These are phyloP conservation scores for Apodemus agrarius DNA, from an alignment of 2,797 vertebrate species.

Conservation along the genomic window DNA sequence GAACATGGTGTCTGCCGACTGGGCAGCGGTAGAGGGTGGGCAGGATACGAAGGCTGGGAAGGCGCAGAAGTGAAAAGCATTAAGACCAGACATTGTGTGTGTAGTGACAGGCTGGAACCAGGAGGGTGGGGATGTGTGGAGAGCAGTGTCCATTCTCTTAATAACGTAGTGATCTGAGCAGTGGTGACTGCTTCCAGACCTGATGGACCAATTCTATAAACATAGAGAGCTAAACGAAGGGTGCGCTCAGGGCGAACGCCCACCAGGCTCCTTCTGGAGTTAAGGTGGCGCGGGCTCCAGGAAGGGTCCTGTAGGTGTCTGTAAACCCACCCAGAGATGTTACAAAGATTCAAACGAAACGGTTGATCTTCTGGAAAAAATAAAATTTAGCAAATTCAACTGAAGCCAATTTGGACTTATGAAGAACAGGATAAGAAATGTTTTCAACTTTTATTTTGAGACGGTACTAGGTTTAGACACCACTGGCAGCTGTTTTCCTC, in stretches of 20 bases:
- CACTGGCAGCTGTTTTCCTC: not conserved
- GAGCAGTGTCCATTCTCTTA: not conserved
- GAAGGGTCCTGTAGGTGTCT: not conserved
- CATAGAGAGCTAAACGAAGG: not conserved
- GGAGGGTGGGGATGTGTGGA: not conserved
- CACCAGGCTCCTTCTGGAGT: not conserved
- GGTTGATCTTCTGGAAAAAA: not conserved
- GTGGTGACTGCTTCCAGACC: not conserved
- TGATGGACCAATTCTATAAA: not conserved
- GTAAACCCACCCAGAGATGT: not conserved
- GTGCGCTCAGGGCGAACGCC: not conserved
- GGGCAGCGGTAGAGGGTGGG: not conserved
- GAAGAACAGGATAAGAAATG: slow-evolving; percentile 12
- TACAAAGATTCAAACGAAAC: not conserved
- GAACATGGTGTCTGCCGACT: not conserved
- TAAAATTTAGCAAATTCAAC: not conserved
- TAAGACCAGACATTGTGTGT: not conserved
- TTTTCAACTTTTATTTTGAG: slow-evolving; percentile 38
- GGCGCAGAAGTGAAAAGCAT: not conserved
- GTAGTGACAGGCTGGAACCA: not conserved
- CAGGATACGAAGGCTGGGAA: not conserved
- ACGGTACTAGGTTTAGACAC: slow-evolving; percentile 12
- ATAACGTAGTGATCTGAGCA: not conserved
- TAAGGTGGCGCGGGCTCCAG: not conserved
- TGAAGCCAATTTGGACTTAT: not conserved